Conservation (phyloP, 1,140 invertebrate genomes). For the Anoplolepis gracilipes region DNA sequence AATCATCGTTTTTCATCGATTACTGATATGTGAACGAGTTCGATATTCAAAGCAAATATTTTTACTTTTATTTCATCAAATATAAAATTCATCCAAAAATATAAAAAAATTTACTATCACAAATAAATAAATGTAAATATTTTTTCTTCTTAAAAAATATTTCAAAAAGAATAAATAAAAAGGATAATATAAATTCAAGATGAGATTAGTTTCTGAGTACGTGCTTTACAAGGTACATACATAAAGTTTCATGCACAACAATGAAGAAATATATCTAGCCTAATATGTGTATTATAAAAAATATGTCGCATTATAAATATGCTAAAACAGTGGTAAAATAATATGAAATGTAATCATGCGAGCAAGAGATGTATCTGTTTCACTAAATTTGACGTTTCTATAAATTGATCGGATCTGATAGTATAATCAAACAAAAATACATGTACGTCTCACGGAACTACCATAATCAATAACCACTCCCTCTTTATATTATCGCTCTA, state of each 20-base stretch:
- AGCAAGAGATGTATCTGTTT: constrained; percentile 5
- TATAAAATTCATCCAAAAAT: background rate
- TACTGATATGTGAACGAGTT: background rate
- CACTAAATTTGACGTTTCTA: background rate
- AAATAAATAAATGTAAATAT: constrained; percentile 3
- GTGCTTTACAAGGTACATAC: background rate
- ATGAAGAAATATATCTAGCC: no score
- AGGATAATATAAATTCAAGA: background rate
- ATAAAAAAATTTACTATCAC: background rate
- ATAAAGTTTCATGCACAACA: background rate
- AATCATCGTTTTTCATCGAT: background rate
- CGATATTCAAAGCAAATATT: constrained; percentile 7
- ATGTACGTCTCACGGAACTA: background rate
- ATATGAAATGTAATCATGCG: background rate
- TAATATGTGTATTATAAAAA: background rate
- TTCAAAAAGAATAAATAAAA: background rate
- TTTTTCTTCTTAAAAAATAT: background rate
- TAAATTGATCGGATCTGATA: constrained; percentile 21
- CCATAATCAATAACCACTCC: constrained; percentile 66
- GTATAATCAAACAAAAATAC: constrained; percentile 48
- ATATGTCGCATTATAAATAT: background rate
- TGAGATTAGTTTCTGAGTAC: background rate
- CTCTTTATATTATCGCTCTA: constrained; percentile 60
- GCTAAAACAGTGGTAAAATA: background rate
- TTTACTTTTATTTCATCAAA: background rate